Base-by-base conservation (phyloP, 2,888 invertebrate species). In the Eupithecia dodoneata region DNA sequence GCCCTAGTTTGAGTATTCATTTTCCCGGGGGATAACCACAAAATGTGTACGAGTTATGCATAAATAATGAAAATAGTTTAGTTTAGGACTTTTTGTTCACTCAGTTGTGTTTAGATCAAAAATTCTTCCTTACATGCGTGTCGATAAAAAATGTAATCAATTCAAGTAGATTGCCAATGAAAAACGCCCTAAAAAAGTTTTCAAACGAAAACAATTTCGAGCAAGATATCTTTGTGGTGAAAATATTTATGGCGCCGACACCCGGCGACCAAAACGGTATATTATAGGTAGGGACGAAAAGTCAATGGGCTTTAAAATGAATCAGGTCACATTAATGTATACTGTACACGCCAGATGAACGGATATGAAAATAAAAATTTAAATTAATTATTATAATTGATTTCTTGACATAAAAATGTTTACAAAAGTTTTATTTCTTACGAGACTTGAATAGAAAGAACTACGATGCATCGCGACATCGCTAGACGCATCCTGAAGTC, bases 241-340 rank as follows among this genome's bases (percentile, higher is more conserved):
- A 41, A n/a, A 59, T 42, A 66, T 66, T 66, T 66, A 66, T 42
- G 7, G 12, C 6, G 6, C 6, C 66, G 15, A 66, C 66, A 42
- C 13, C 42, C 42, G 66, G 42, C 42, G 42, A 66, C 65, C 55
- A 55, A 13, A 65, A 65, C 41, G 65, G 42, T 66, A 5, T 15
- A 42, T 66, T 15, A 12, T 41, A 42, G 12, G 6, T 66, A 66
- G 41, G 15, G 66, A 42, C 30, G 6, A 42, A 42, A 42, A 66
- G 41, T 42, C 15, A 42, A 66, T 66, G 66, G 66, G 41, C 66
- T 66, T 42, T 66, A 66, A 66, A 42, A 41, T 66, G 42, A 41
- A 66, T 59, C 59, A 59, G 52, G 15, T 3, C 7, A n/a, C 2
- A 59, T 63, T 63, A 63, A 30, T 63, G 12, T 30, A 18, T 30